Conservation (phyloP, 1,140 invertebrate species). For the Drosophila miranda region DNA sequence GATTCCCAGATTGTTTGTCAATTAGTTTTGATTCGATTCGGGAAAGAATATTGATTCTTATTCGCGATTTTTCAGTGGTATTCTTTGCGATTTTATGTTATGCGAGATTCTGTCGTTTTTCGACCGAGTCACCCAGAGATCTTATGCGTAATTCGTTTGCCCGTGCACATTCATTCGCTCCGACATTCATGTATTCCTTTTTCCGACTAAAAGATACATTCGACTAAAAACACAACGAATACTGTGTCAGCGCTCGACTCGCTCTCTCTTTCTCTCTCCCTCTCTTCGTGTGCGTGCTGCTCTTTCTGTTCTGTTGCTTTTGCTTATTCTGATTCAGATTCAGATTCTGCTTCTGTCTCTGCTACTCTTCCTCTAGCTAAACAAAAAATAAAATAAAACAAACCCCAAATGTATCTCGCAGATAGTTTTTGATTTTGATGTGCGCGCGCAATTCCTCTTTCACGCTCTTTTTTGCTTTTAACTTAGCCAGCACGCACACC, state of each 20-base stretch:
- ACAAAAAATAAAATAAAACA: slow-evolving; percentile 68
- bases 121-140: slow-evolving; percentile 34
- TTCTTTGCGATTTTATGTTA: slow-evolving; percentile 35
- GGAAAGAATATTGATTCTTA: slow-evolving; percentile 11
- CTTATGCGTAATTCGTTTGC: slow-evolving; percentile 66
- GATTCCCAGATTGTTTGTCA: slow-evolving; percentile 1
- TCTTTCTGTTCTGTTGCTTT: slow-evolving; percentile 55
- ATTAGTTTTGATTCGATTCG: slow-evolving; percentile 16
- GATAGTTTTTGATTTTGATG: slow-evolving; percentile 71
- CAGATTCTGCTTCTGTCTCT: slow-evolving; percentile 33
- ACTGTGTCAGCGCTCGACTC: slow-evolving; percentile 26
- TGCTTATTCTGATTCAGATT: slow-evolving; percentile 13
- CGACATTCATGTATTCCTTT: slow-evolving; percentile 77
- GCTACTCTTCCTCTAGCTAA: slow-evolving; percentile 63
- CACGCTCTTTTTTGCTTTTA: slow-evolving; percentile 14
- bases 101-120: slow-evolving; percentile 45
- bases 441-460: slow-evolving; percentile 55
- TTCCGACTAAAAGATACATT: slow-evolving; percentile 76
- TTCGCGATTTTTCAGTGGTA: slow-evolving; percentile 22
- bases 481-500: neutral
- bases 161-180: slow-evolving; percentile 37
- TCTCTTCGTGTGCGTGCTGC: slow-evolving; percentile 10
- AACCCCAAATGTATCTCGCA: slow-evolving; percentile 74
- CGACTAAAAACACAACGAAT: slow-evolving; percentile 77
- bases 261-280: neutral